Base-by-base conservation (phyloP, 2,888 invertebrate species). In the Sarcophaga carnaria region DNA sequence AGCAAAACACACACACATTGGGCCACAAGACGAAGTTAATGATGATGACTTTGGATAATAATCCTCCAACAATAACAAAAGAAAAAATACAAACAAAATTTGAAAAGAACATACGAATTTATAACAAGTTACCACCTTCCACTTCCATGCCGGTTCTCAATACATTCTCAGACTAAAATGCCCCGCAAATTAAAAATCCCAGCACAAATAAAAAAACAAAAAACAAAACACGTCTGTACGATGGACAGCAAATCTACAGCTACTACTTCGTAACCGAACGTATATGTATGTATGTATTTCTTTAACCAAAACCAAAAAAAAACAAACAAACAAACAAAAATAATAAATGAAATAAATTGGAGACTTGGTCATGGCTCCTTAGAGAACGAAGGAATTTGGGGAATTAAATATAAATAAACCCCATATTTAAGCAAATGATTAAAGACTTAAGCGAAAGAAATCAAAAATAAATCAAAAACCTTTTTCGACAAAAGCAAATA, bases 71-170 rank as follows among this genome's bases (percentile, higher is more conserved):
- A 79, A 75, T 63, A 69, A 83, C 62, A 69, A 83, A 72, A 66
- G 76, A 70, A 2, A 66, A 22, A 49, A 49, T 59, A 49, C 17
- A 49, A 49, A 82, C 69, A 63, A 25, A 45, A 20, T 54, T 47
- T 14, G 54, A 67, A 78, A 75, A 72, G 27, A 64, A 6, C 20
- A 25, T 22, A 77, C 70, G 80, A 80, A 86, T 75, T 86, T 83
- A 75, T 80, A 80, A 86, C 83, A 86, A 86, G 80, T 83, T 86
- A 86, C 86, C 86, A 83, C 86, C 86, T 86, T 78, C 74, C 60
- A 80, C 86, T 86, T 78, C 74, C 60, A 80, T 71, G 63, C n/a
- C 77, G 17, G 67, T 37, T 62, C 47, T 27, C 59, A 77, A 82
- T 59, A 79, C 78, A 80, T 83, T 83, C 72, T 83, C 72, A 86